A percentile compares a stretch with the other conserved stretches of the same genome.
These are phyloP conservation scores for Spicauda simplicius DNA, from an alignment of 2,888 invertebrate species.

Conservation along the genomic window DNA sequence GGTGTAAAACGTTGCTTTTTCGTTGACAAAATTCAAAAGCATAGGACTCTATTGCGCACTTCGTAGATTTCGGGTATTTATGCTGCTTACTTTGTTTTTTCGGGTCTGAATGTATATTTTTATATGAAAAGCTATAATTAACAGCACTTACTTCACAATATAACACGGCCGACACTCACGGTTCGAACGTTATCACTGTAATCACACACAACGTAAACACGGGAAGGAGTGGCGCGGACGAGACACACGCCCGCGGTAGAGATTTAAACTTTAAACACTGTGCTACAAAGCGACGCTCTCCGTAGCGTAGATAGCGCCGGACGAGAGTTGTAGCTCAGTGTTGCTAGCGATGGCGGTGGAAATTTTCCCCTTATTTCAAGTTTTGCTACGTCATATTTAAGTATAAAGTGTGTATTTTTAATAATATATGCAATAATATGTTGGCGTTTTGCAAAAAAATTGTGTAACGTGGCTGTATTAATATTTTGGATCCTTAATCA, in stretches of 20 bases:
- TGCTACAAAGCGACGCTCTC: slow-evolving; percentile 41
- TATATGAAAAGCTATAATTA: slow-evolving; percentile 1
- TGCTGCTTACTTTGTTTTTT: neutral
- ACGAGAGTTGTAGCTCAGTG: slow-evolving; percentile 46
- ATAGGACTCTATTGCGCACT: slow-evolving; percentile 19
- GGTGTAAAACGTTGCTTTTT: slow-evolving; percentile 12
- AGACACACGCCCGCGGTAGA: slow-evolving; percentile 58
- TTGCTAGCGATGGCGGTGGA: slow-evolving; percentile 48
- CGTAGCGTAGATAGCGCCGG: slow-evolving; percentile 41
- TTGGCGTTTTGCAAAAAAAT: too few species aligned
- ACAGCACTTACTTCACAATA: slow-evolving; percentile 48
- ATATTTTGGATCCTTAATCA: too few species aligned
- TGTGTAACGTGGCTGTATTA: too few species aligned
- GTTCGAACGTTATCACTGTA: slow-evolving; percentile 66
- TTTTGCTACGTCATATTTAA: neutral
- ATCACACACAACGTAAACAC: slow-evolving; percentile 64
- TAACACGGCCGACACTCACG: slow-evolving; percentile 7
- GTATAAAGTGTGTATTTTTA: too few species aligned
- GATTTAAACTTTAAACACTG: slow-evolving; percentile 52
- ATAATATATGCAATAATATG: too few species aligned
- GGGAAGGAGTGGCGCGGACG: slow-evolving; percentile 44
- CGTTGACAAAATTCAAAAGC: slow-evolving; percentile 11
- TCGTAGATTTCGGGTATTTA: neutral
- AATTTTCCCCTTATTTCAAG: neutral
- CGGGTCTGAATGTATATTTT: neutral